A percentile compares a stretch with the other conserved stretches of the same genome.
These are phyloP conservation scores for Trichogramma dendrolimi DNA, from an alignment of 2,888 invertebrate species.

Conservation along the genomic window DNA sequence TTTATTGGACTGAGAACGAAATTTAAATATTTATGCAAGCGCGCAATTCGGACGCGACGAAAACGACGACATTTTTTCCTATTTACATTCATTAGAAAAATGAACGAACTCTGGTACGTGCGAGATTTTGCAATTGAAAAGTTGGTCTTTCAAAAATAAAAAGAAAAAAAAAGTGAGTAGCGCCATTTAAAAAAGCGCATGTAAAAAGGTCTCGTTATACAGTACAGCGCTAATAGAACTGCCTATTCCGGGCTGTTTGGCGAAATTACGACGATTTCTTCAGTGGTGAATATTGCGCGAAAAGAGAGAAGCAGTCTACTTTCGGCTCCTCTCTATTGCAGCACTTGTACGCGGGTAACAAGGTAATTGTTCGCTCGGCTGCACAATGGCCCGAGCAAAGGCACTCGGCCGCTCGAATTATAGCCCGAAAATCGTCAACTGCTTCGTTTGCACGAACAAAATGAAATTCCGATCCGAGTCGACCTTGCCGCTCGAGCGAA, in stretches of 20 bases:
- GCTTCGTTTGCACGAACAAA: neutral
- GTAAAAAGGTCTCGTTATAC: neutral
- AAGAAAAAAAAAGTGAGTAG: neutral
- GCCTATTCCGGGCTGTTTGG: slow-evolving; percentile 16
- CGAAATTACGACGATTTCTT: slow-evolving; percentile 16
- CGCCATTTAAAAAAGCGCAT: neutral
- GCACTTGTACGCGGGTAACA: neutral
- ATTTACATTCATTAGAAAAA: no score
- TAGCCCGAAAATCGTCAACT: neutral
- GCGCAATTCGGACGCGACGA: no score
- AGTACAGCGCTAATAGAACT: neutral
- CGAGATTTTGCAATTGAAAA: neutral
- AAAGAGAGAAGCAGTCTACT: slow-evolving; percentile 15
- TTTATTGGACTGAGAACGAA: no score
- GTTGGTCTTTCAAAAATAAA: neutral
- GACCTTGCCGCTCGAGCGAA: neutral
- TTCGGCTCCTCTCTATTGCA: slow-evolving; percentile 22
- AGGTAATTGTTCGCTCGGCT: no score
- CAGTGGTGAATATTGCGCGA: slow-evolving; percentile 14
- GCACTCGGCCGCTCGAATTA: neutral
- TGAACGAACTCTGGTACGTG: no score
- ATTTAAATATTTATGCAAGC: no score
- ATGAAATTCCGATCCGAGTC: neutral
- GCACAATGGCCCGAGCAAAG: neutral
- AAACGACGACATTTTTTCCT: no score